phyloP scores from a whole-genome alignment of 2,888 invertebrate genomes.

The Cosmia trapezina region DNA sequence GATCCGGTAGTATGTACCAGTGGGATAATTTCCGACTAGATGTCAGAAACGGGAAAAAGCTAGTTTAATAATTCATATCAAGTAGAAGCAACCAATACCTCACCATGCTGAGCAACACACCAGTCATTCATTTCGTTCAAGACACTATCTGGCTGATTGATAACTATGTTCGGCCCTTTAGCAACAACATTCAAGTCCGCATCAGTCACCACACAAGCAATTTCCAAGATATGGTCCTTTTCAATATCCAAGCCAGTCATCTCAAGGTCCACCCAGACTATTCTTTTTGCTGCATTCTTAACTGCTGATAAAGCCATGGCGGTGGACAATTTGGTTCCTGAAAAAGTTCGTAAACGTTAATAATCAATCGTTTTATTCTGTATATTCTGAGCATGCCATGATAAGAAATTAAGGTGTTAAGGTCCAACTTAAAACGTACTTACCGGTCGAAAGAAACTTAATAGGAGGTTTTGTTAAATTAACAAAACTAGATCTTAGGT shows the following conservation, averaged over 20 bases:
- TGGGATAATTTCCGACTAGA: too few species aligned
- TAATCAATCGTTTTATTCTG: background rate
- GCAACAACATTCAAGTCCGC: slow-evolving; percentile 93
- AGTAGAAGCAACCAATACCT: slow-evolving; percentile 87
- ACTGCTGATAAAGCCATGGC: slow-evolving; percentile 51
- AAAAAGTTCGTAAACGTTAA: slow-evolving; percentile 8
- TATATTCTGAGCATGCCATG: background rate
- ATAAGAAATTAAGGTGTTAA: slow-evolving; percentile 2
- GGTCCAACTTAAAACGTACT: slow-evolving; percentile 21
- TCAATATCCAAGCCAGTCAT: slow-evolving; percentile 97
- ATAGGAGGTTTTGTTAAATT: slow-evolving; percentile 48
- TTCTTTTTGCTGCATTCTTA: slow-evolving; percentile 76
- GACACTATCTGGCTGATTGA: slow-evolving; percentile 94
- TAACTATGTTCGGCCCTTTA: slow-evolving; percentile 93
- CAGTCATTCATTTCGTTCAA: slow-evolving; percentile 95
- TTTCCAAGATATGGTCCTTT: slow-evolving; percentile 95
- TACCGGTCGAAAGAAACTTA: slow-evolving; percentile 55
- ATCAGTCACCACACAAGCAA: slow-evolving; percentile 97
- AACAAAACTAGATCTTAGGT: slow-evolving; percentile 55
- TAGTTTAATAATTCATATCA: slow-evolving; percentile 14
- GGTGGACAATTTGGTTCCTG: slow-evolving; percentile 42
- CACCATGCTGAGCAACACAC: slow-evolving; percentile 94
- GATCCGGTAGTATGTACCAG: too few species aligned
- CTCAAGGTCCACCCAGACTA: slow-evolving; percentile 95
- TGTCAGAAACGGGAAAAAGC: too few species aligned